Evolutionary conservation across 2,113 vertebrate species (phyloP).

Genomic region (Sander vitreus): DNA sequence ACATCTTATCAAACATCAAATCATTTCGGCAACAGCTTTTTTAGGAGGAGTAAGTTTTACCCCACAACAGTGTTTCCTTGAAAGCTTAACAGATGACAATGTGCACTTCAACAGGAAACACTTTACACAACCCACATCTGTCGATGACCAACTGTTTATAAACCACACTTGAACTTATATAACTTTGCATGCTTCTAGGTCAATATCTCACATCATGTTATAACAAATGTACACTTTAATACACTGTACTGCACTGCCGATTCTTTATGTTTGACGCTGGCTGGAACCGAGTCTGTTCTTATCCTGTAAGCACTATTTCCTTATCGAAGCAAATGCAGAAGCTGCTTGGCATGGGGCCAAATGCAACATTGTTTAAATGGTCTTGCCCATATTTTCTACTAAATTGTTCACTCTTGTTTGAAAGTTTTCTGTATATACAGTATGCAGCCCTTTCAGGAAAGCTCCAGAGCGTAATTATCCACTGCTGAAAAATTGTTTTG

Average conservation of each 20-base stretch:
- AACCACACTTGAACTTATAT: not conserved
- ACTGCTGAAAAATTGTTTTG: not conserved
- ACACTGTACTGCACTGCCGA: not conserved
- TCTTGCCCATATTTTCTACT: not conserved
- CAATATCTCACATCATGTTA: not conserved
- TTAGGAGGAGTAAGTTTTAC: not conserved
- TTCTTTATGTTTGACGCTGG: not conserved
- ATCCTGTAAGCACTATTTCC: slow-evolving; percentile 34
- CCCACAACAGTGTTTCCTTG: slow-evolving; percentile 50
- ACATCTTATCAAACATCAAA: not conserved
- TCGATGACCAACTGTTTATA: slow-evolving; percentile 1
- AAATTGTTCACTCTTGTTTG: not conserved
- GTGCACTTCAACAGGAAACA: slow-evolving; percentile 65
- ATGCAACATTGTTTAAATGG: not conserved
- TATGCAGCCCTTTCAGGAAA: not conserved
- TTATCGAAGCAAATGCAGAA: slow-evolving; percentile 24
- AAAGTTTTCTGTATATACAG: not conserved
- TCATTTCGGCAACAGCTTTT: not conserved
- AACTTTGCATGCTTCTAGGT: not conserved
- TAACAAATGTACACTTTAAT: not conserved
- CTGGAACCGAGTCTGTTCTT: slow-evolving; percentile 16
- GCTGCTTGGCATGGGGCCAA: not conserved
- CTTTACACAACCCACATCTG: slow-evolving; percentile 10
- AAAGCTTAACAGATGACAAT: slow-evolving; percentile 16
- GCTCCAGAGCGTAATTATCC: not conserved